Percentiles rank a stretch among this genome's conserved stretches.
Evolutionary conservation across 2,797 vertebrate species (phyloP).

Genomic region (Hipposideros larvatus): DNA sequence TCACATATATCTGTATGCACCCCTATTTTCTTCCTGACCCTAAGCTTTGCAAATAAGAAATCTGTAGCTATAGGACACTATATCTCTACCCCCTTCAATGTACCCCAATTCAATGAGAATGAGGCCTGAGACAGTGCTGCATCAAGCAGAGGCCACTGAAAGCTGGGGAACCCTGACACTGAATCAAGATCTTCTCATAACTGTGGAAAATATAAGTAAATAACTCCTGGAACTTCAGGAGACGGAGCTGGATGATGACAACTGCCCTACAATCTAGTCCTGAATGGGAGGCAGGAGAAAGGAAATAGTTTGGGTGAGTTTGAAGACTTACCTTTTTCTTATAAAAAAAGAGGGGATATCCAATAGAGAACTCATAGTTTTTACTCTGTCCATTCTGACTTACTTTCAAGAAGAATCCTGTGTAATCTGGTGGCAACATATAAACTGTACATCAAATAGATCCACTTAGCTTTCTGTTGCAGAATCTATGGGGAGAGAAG

Average conservation of each 20-base stretch:
- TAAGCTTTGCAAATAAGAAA: background rate
- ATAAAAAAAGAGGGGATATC: background rate
- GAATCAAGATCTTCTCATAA: background rate
- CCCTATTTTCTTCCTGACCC: background rate
- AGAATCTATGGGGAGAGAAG: background rate
- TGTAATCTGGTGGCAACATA: background rate
- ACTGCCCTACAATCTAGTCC: background rate
- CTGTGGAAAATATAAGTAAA: fast-evolving
- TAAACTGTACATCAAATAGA: background rate
- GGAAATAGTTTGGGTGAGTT: background rate
- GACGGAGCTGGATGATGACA: background rate
- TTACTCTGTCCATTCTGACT: background rate
- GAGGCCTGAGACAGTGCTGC: fast-evolving
- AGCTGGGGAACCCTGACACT: background rate
- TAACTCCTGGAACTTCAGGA: background rate
- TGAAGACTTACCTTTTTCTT: conserved; percentile 12
- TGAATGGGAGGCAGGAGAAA: background rate
- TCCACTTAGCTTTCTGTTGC: background rate
- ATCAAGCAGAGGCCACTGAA: background rate
- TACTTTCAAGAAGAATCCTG: background rate
- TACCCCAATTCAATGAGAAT: background rate
- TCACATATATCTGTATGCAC: fast-evolving
- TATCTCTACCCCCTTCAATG: fast-evolving
- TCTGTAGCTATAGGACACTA: fast-evolving
- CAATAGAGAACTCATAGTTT: background rate